Base-by-base conservation (phyloP, 2,797 vertebrate species). In the Steatocranus sp. region DNA sequence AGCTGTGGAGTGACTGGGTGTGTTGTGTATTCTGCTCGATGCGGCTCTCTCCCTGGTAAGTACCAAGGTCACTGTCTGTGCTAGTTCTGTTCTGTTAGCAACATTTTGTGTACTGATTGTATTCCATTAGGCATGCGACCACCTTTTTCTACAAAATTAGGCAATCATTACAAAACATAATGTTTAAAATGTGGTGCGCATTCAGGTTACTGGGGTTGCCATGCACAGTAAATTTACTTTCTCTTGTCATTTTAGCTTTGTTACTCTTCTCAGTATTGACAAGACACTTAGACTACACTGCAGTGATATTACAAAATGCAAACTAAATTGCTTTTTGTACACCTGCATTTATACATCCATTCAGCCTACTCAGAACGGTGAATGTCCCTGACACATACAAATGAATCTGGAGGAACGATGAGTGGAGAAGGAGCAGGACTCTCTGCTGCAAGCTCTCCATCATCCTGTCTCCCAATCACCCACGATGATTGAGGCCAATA, bases 401-500 rank as follows among this genome's bases (percentile, higher is more conserved):
- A 92, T 87, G 3, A 89, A 88, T 91, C 30, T 36, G 12, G 70
- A 78, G 75, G 68, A 79, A 74, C 2, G 14, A 41, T 43, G 78
- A 79, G 70, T 10, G 76, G 58, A 68, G 76, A 68, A 61, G n/a
- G 78, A 86, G 79, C 23, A 14, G 58, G 61, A 66, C 70, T 70
- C 54, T 82, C 61, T 77, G 50, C 61, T 30, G 15, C 75, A 78
- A 86, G 38, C 84, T 63, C 88, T 85, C 82, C 61, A 88, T 92
- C 91, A 89, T 70, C 84, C 88, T 73, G 78, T 84, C 82, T 89
- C 79, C 83, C 90, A 93, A 91, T 94, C 93, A 92, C 43, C 83
- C 51, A 2, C 38, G 1, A 85, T 93, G 90, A 94, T 88, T 93
- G 91, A 90, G 89, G 89, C 92, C 93, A 94, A 94, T 94, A 93